Evolutionary conservation across 2,888 invertebrate genomes (phyloP), one percentile per base, ranked within the genome.

Genomic region (Branchellion lobata): DNA sequence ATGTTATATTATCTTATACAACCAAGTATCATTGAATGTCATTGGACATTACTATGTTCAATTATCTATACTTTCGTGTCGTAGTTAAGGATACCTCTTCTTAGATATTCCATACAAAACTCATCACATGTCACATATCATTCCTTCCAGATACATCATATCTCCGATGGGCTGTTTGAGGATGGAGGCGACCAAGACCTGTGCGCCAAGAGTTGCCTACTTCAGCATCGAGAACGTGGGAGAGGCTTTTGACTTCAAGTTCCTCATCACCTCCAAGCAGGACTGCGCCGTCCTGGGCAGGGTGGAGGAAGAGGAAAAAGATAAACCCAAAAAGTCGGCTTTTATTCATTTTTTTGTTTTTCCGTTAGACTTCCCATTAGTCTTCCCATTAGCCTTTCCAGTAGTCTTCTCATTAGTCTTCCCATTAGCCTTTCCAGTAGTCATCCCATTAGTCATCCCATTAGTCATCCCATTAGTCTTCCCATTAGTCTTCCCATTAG

Each of bases 161-260:
- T 82, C 84, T 51, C 88, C 88, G 1, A 82, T 83, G 76, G 84
- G 84, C 79, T 87, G 88, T 83, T 86, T 88, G 81, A 87, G 87
- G 84, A 88, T 88, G 84, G 88, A 87, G 1, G 83, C 87, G 14
- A 83, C 88, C 81, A 77, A 86, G 68, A 85, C 87, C 34, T 86
- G 86, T 82, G 85, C 85, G 80, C 87, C 85, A 83, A 88, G 87
- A 81, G 83, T 85, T 24, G 82, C 86, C 29, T 85, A 85, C 29
- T 87, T 88, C 82, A 84, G 83, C 57, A 86, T 88, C 74, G 87
- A 88, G 81, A 88, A 88, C 83, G 85, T 84, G 36, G 88, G 88
- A 69, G 87, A 88, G 77, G 80, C 81, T 34, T 87, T 86, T 84
- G 88, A 88, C 79, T 87, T 88, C 83, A 87, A 86, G 81, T 88